Percentiles rank a stretch among this genome's conserved stretches.
Evolutionary conservation across 2,797 vertebrate genomes (phyloP).

Genomic region (Eulemur mongoz): DNA sequence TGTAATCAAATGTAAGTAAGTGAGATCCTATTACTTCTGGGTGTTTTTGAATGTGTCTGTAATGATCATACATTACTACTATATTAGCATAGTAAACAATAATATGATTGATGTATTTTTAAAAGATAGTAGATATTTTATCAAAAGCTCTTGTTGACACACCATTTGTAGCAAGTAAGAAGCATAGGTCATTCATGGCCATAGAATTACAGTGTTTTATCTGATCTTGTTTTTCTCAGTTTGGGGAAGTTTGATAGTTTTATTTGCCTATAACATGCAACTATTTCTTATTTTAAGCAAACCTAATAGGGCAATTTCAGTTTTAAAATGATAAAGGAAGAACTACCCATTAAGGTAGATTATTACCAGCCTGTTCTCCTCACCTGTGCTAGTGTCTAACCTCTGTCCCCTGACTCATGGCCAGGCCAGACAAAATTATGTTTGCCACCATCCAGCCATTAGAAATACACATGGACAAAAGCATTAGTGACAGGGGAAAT

Average conservation of each 20-base stretch:
- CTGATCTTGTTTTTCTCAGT: neutral
- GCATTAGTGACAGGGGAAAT: neutral
- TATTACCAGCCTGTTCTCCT: neutral
- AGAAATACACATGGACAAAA: neutral
- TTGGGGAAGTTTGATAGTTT: neutral
- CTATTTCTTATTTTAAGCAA: neutral
- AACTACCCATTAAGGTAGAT: neutral
- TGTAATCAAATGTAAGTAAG: neutral
- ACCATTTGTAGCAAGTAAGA: neutral
- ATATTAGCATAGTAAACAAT: neutral
- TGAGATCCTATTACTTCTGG: neutral
- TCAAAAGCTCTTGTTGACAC: neutral
- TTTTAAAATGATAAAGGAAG: conserved; percentile 1
- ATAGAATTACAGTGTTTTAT: neutral
- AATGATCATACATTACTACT: neutral
- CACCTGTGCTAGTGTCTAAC: neutral
- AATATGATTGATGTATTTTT: neutral
- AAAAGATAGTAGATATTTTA: neutral
- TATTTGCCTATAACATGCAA: neutral
- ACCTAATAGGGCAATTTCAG: neutral
- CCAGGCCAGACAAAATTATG: neutral
- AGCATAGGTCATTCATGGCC: neutral
- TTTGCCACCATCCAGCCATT: neutral
- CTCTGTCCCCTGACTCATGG: neutral
- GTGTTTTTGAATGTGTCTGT: neutral